A percentile compares a stretch with the other conserved stretches of the same genome.
Evolutionary conservation across 2,888 invertebrate genomes (phyloP).

Genomic region (Camponotus fellah): DNA sequence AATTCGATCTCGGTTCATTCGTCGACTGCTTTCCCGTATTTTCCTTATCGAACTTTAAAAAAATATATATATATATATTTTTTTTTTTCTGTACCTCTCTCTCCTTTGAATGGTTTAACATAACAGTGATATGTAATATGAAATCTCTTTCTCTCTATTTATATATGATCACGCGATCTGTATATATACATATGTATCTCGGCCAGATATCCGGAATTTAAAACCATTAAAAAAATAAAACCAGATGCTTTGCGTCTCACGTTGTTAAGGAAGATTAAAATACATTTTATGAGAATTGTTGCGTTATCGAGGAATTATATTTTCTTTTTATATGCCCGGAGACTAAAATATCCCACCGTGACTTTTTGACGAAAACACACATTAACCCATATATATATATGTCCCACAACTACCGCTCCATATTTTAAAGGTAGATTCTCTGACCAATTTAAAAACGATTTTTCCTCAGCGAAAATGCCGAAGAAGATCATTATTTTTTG

Average conservation of each 20-base stretch:
- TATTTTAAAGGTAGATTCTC: too few relatives aligned
- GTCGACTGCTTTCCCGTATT: too few relatives aligned
- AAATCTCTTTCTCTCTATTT: slow-evolving; percentile 7
- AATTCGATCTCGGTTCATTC: too few relatives aligned
- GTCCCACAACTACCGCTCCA: too few relatives aligned
- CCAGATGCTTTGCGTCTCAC: neutral
- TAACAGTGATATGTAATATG: neutral
- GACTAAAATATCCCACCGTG: slow-evolving; percentile 14
- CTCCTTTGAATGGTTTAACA: neutral
- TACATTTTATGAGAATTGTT: neutral
- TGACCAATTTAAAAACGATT: too few relatives aligned
- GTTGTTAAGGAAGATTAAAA: neutral
- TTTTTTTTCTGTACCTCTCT: neutral
- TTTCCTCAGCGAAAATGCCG: too few relatives aligned
- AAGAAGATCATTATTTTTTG: too few relatives aligned
- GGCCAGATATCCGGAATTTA: neutral
- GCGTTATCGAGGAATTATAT: neutral
- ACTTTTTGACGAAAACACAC: slow-evolving; percentile 45
- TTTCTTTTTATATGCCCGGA: neutral
- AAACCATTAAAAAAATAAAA: slow-evolving; percentile 11
- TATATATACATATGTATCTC: neutral
- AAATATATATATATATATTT: neutral
- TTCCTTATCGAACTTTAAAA: too few relatives aligned
- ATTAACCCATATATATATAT: slow-evolving; percentile 22
- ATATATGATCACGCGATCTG: neutral